These are phyloP conservation scores for Enteromius fasciolatus DNA, from an alignment of 2,797 vertebrate genomes.

Conservation along the genomic window DNA sequence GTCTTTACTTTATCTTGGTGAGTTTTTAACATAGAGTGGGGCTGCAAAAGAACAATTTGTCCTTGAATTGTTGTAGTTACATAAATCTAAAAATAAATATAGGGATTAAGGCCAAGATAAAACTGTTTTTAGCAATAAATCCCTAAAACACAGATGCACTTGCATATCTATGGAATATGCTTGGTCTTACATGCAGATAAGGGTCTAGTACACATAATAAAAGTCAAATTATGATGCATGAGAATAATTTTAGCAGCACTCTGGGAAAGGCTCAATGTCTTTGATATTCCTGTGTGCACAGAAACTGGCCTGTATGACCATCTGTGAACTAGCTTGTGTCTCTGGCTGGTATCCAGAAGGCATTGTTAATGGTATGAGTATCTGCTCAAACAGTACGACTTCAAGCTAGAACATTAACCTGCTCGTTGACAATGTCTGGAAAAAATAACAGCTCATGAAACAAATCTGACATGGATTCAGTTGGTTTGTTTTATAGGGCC, in stretches of 20 bases:
- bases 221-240: not conserved
- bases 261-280: not conserved
- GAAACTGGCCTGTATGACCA: slow-evolving; percentile 46
- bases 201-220: not conserved
- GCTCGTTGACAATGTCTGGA: not conserved
- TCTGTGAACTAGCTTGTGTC: slow-evolving; percentile 49
- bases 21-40: not conserved
- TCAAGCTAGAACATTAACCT: slow-evolving; percentile 26
- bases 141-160: slow-evolving; percentile 24
- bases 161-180: slow-evolving; percentile 9
- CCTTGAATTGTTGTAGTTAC: slow-evolving; percentile 35
- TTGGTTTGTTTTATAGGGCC: not conserved
- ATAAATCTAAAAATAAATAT: slow-evolving; percentile 34
- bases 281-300: slow-evolving; percentile 49
- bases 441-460: not conserved
- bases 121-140: slow-evolving; percentile 18
- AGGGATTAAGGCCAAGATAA: slow-evolving; percentile 32
- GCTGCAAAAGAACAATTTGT: slow-evolving; percentile 2
- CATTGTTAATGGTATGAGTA: slow-evolving; percentile 16
- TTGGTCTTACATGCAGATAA: not conserved
- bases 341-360: slow-evolving; percentile 42
- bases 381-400: slow-evolving; percentile 36
- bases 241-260: not conserved
- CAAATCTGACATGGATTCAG: not conserved
- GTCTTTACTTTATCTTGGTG: not conserved